A percentile compares a stretch with the other conserved stretches of the same genome.
Conservation (phyloP, 2,113 vertebrate genomes). For the Struthidea cinerea region DNA sequence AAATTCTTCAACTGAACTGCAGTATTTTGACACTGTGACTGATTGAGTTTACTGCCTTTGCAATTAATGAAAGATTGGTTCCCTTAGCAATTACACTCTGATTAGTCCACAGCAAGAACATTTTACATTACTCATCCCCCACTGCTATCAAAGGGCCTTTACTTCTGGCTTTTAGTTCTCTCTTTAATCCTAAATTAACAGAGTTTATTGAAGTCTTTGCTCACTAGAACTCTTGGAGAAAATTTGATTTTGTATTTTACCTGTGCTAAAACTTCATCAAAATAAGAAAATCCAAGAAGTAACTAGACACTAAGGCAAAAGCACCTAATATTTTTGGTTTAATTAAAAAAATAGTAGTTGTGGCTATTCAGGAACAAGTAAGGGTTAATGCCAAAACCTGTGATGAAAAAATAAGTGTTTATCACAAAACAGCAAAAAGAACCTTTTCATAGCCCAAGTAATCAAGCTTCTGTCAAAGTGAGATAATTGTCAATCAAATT, state of each 20-base stretch:
- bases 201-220: neutral
- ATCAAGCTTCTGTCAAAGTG: slow-evolving; percentile 1
- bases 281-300: neutral
- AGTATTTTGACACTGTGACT: slow-evolving; percentile 32
- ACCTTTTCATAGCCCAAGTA: neutral
- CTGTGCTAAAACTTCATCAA: neutral
- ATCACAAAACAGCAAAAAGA: neutral
- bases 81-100: slow-evolving; percentile 3
- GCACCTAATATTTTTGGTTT: neutral
- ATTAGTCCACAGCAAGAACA: slow-evolving; percentile 32
- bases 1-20: slow-evolving; percentile 14
- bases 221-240: neutral
- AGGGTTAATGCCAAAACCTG: neutral
- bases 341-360: neutral
- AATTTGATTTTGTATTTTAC: neutral
- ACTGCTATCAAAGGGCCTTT: slow-evolving; percentile 12
- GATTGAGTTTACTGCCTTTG: slow-evolving; percentile 15
- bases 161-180: neutral
- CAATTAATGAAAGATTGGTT: slow-evolving; percentile 19
- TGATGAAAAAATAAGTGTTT: neutral
- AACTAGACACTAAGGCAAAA: neutral
- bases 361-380: neutral
- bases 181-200: slow-evolving; percentile 25
- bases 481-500: slow-evolving; percentile 15
- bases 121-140: slow-evolving; percentile 21